phyloP scores from a whole-genome alignment of 2,113 vertebrate species.

The Nothobranchius furzeri region DNA sequence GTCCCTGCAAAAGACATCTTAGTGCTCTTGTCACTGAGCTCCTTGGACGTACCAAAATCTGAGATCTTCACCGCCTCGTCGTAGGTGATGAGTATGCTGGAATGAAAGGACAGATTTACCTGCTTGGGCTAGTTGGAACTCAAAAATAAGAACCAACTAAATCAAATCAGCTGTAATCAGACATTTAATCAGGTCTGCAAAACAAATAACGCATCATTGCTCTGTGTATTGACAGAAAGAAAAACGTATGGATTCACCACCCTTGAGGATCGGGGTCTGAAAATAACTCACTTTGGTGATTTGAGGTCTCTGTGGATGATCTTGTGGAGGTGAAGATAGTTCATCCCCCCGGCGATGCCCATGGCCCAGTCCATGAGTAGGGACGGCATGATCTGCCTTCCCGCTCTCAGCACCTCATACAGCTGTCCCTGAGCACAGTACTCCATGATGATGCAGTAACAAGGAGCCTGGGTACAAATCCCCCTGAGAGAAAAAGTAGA shows the following conservation, averaged over 20 bases:
- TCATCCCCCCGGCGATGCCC: constrained; percentile 98
- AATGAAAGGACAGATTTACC: constrained; percentile 15
- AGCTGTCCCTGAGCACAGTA: constrained; percentile 99
- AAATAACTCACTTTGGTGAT: constrained; percentile 89
- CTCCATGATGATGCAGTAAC: constrained; percentile 99
- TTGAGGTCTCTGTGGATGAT: constrained; percentile 99
- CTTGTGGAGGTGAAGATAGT: constrained; percentile 98
- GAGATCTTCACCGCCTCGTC: constrained; percentile 99
- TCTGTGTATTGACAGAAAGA: too few relatives aligned
- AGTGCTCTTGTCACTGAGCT: constrained; percentile 97
- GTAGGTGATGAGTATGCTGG: constrained; percentile 97
- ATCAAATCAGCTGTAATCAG: neutral
- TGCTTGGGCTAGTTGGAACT: neutral
- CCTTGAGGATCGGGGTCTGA: neutral
- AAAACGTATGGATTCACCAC: neutral
- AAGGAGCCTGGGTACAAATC: constrained; percentile 97
- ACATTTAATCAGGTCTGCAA: neutral
- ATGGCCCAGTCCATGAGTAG: constrained; percentile 98
- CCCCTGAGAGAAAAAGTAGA: constrained; percentile 78
- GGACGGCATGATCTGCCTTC: constrained; percentile 92
- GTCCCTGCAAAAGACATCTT: constrained; percentile 99
- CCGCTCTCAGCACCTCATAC: constrained; percentile 97
- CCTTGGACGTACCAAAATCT: constrained; percentile 97
- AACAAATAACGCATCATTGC: too few relatives aligned
- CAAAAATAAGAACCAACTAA: neutral